A percentile compares a stretch with the other conserved stretches of the same genome.
These are phyloP conservation scores for Prietella phreatophila DNA, from an alignment of 2,113 vertebrate species.

Conservation along the genomic window DNA sequence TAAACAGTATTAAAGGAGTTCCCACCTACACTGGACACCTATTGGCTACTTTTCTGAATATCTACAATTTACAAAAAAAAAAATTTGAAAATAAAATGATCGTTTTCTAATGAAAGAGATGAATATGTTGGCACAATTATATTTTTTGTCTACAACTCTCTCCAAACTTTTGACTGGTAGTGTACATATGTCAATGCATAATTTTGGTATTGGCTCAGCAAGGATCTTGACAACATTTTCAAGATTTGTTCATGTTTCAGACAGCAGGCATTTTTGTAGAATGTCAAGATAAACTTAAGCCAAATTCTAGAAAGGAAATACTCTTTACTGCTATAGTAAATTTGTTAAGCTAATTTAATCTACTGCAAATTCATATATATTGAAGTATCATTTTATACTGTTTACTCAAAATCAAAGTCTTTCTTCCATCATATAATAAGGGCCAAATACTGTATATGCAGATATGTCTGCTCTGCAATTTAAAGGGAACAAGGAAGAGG, in stretches of 20 bases:
- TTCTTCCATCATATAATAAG: neutral
- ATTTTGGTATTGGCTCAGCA: neutral
- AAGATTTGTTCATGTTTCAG: neutral
- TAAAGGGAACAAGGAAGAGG: neutral
- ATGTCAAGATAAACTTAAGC: neutral
- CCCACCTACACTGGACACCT: too few relatives aligned
- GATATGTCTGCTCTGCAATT: neutral
- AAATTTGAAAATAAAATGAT: too few relatives aligned
- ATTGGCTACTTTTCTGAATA: too few relatives aligned
- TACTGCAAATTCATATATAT: neutral
- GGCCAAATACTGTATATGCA: neutral
- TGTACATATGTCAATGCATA: neutral
- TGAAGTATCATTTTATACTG: neutral
- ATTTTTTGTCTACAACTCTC: too few relatives aligned
- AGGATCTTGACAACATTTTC: neutral
- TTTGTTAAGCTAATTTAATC: neutral
- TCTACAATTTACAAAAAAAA: too few relatives aligned
- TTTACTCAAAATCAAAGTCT: neutral
- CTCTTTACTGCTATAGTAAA: neutral
- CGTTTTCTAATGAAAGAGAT: too few relatives aligned
- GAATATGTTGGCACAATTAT: too few relatives aligned
- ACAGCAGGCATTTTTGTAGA: neutral
- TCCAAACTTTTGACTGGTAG: too few relatives aligned
- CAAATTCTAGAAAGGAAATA: neutral
- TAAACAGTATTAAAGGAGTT: too few relatives aligned